Base-by-base conservation (phyloP, 2,113 vertebrate species). In the Salvelinus sp. region DNA sequence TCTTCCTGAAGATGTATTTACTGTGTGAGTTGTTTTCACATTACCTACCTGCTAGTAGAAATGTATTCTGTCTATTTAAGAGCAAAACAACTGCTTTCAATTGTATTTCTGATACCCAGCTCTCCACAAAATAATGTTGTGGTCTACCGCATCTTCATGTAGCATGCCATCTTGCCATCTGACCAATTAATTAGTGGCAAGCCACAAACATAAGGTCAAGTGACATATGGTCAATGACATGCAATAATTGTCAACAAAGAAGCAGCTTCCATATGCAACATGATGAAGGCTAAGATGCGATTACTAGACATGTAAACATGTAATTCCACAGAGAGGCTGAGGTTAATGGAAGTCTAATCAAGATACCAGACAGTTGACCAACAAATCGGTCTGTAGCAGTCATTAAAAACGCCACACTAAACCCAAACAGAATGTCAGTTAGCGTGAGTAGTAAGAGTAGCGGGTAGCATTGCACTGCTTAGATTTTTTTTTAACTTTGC, bases 61-160 rank as follows among this genome's bases (percentile, higher is more conserved):
- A 80, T 18, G 23, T 18, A 80, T 65, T 79, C 3, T 68, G 28
- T 14, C 18, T n/a, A n/a, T 68, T 28, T 14, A 22, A 2, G 71
- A 60, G 4, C 22, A 64, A 73, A 73, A 33, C 65, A 50, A 7
- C 48, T 23, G 50, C 57, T 70, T 75, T 73, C 20, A 71, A 76
- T 82, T 81, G 20, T 69, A 27, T 81, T 60, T 82, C 76, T 80
- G 71, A 16, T 66, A 27, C 27, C 14, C 13, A 16, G 22, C 62
- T 66, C 64, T 68, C 77, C 83, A 72, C 38, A 67, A 65, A 64
- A 71, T 70, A 83, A 54, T 64, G 80, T 78, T 86, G 65, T 72
- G 83, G 84, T 79, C 80, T 27, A 77, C 80, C 84, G 80, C 85
- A 85, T 79, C 79, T 76, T 85, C 86, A 80, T 82, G 84, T 85